Evolutionary conservation across 2,797 vertebrate species (phyloP), one percentile per base, ranked within the genome.

Genomic region (Oreortyx pictus): DNA sequence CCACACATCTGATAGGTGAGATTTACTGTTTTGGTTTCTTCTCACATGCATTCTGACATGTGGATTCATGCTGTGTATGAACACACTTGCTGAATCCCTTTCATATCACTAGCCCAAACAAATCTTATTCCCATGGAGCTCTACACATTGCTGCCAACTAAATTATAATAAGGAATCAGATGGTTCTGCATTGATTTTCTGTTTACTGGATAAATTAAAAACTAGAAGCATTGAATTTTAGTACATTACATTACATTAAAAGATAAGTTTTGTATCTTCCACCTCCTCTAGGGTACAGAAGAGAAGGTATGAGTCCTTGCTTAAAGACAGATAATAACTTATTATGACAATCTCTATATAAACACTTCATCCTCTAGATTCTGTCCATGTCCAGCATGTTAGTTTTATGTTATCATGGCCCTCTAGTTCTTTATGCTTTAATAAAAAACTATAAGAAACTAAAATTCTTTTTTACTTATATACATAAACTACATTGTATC

Each of bases 281-380:
- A 64, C 22, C 4, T 77, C 84, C 37, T 46, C 37, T 66, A 23
- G 49, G 64, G 68, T 83, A 14, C 25, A 78, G 24, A 74, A 67
- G 37, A 74, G 44, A 62, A 74, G 15, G 43, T 66, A 59, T 24
- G 31, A 68, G 14, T 47, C 20, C 29, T 83, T 60, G 25, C 31
- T 74, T 82, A 91, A 84, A 82, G 57, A 33, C 8, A 15, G 37
- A 24, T 13, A 20, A 41, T 77, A 67, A 84, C 71, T 96, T 90
- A 65, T 39, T 6, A 23, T 37, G 29, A 35, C 27, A 88, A 77
- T 84, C 94, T 93, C 71, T 23, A 23, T 86, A 86, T 65, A 14
- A 29, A 29, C 18, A 71, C 41, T 88, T 92, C 56, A 44, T 68
- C 25, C 49, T 67, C 66, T 57, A 46, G 83, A 56, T n/a, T 56